Conservation (phyloP, 1,140 invertebrate species). For the Drosophila kohkoa region DNA sequence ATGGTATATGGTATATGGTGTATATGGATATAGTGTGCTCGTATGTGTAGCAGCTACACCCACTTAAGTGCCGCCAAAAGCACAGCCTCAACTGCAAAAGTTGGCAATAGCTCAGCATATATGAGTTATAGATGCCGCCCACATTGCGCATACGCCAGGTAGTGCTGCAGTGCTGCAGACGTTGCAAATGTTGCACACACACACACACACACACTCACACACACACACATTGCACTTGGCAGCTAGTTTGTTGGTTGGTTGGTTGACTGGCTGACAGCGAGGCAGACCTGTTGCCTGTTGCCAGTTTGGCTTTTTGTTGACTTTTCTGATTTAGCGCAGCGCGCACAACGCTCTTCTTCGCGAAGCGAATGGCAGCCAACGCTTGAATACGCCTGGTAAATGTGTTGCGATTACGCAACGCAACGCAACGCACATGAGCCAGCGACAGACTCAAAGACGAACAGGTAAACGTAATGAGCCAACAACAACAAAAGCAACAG, state of each 20-base stretch:
- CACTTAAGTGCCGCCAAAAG: slow-evolving; percentile 37
- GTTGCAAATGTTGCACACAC: slow-evolving; percentile 52
- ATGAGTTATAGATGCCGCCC: slow-evolving; percentile 43
- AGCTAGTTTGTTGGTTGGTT: slow-evolving; percentile 34
- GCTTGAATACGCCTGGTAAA: slow-evolving; percentile 77
- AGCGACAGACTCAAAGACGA: slow-evolving; percentile 37
- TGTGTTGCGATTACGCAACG: slow-evolving; percentile 73
- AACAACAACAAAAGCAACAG: slow-evolving; percentile 25
- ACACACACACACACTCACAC: slow-evolving; percentile 53
- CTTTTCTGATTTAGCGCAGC: slow-evolving; percentile 66
- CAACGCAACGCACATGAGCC: slow-evolving; percentile 67
- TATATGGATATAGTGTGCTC: background rate
- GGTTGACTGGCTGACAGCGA: slow-evolving; percentile 31
- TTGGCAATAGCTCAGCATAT: slow-evolving; percentile 30
- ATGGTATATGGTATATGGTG: background rate
- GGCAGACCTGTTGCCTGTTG: slow-evolving; percentile 31
- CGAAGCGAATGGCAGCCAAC: slow-evolving; percentile 46
- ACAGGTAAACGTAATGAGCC: slow-evolving; percentile 76
- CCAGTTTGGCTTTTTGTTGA: slow-evolving; percentile 69
- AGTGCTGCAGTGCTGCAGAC: slow-evolving; percentile 21
- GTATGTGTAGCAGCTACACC: slow-evolving; percentile 32
- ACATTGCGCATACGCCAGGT: slow-evolving; percentile 52
- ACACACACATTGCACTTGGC: slow-evolving; percentile 62
- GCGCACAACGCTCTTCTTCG: slow-evolving; percentile 55
- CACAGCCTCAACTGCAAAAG: slow-evolving; percentile 19